Percentiles rank a stretch among this genome's conserved stretches.
Conservation (phyloP, 2,888 invertebrate genomes). For the Zelleria hepariella region DNA sequence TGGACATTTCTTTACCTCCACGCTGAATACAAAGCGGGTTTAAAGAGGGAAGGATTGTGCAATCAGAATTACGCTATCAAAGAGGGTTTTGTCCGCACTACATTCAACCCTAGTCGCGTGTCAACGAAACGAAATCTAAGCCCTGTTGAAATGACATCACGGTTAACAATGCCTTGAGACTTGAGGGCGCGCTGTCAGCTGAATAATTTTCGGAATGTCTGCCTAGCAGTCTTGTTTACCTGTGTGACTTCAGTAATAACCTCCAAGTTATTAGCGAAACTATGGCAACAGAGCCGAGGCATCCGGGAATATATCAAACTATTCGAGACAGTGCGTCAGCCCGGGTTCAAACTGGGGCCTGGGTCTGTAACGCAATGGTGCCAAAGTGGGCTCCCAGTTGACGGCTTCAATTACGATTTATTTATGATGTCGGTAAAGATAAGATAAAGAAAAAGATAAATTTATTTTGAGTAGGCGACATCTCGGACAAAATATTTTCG, state of each 20-base stretch:
- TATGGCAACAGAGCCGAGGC: conserved; percentile 13
- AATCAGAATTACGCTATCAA: not conserved
- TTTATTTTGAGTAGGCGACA: no score
- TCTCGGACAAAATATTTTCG: no score
- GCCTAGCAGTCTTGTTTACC: not conserved
- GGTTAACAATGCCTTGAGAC: not conserved
- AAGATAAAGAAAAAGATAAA: no score
- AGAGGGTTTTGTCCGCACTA: not conserved
- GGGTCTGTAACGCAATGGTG: no score
- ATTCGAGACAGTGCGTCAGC: not conserved
- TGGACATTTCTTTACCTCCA: conserved; percentile 17
- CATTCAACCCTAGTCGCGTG: no score
- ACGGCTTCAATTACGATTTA: no score
- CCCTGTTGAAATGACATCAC: not conserved
- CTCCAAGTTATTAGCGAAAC: conserved; percentile 9
- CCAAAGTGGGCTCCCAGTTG: no score
- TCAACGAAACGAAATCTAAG: no score
- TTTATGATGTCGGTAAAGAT: no score
- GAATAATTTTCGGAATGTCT: not conserved
- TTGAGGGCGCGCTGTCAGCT: not conserved
- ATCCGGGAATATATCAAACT: conserved; percentile 18
- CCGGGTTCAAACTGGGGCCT: conserved; percentile 23
- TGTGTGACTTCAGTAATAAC: conserved; percentile 4
- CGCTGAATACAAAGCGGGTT: not conserved
- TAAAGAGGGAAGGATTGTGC: not conserved